These are phyloP conservation scores for Steinernema scapterisci DNA, from an alignment of 2,888 invertebrate genomes.

Conservation along the genomic window DNA sequence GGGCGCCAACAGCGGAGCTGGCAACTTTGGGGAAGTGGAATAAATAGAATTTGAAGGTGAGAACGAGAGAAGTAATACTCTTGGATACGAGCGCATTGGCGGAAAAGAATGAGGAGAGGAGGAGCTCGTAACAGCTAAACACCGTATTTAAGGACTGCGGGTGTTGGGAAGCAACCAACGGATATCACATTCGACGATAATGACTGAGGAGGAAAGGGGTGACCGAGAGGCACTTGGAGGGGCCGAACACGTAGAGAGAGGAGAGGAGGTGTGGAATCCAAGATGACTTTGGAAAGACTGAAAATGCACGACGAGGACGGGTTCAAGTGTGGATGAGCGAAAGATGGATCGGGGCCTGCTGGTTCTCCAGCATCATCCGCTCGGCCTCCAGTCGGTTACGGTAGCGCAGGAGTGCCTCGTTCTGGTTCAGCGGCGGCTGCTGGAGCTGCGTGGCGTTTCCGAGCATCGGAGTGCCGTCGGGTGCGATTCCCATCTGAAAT, in stretches of 20 bases:
- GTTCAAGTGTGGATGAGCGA: conserved; percentile 24
- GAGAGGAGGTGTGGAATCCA: conserved; percentile 11
- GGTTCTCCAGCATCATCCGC: conserved; percentile 16
- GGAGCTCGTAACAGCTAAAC: conserved; percentile 27
- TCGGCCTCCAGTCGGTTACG: conserved; percentile 12
- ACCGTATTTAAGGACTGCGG: conserved; percentile 14
- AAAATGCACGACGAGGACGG: neutral
- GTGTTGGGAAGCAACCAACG: conserved; percentile 11
- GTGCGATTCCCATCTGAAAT: neutral
- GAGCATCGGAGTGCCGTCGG: neutral
- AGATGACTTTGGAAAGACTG: neutral
- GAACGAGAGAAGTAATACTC: conserved; percentile 19
- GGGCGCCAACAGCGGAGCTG: neutral
- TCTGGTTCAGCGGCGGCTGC: conserved; percentile 5
- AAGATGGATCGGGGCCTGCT: conserved; percentile 3
- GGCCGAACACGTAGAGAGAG: conserved; percentile 7
- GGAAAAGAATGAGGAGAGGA: neutral
- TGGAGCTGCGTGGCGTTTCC: neutral
- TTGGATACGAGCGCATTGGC: neutral
- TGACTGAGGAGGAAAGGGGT: conserved; percentile 4
- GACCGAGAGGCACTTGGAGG: conserved; percentile 5
- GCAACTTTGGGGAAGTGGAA: neutral
- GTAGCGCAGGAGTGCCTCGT: conserved; percentile 14
- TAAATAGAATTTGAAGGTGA: conserved; percentile 17
- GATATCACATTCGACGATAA: conserved; percentile 12